Evolutionary conservation across 2,797 vertebrate species (phyloP), one percentile per base, ranked within the genome.

Genomic region (Selene dorsalis): DNA sequence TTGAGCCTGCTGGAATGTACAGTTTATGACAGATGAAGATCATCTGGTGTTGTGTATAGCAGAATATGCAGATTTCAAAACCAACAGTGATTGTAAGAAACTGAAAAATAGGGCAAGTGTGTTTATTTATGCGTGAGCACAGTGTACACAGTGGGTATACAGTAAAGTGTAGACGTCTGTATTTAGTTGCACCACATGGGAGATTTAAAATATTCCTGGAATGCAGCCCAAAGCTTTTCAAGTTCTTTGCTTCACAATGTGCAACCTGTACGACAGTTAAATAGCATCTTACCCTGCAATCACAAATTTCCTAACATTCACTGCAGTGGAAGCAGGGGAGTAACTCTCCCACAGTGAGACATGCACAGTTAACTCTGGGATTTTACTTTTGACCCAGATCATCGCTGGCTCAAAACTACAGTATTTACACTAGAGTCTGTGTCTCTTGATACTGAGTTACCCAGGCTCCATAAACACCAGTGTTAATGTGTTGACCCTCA

Each of bases 131-230:
- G 35, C 71, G 60, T 28, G 48, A 70, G 71, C 50, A 55, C 63
- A 75, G 79, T 76, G 69, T 45, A 75, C 64, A 41, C 57, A 61
- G 52, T 47, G 75, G 83, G 71, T 67, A 84, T 81, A 84, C 57
- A 82, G 63, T 63, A 67, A 66, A 88, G 70, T 86, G 69, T 85
- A 75, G 79, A 69, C 84, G 80, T 91, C 88, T 88, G 80, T 80
- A 84, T 88, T 91, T 85, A 84, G 87, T 71, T 79, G 85, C 82
- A 84, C 87, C 87, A 77, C 89, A 87, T 81, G 82, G 85, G 89
- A 89, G 82, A 91, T 83, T 66, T 87, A 32, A 93, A 90, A 82
- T 83, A 93, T 91, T 87, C 74, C 77, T 87, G 91, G 92, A 94
- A 93, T 93, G 90, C 72, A 78, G 77, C 70, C 52, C 84, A 89